A percentile compares a stretch with the other conserved stretches of the same genome.
These are phyloP conservation scores for Amiota minor DNA, from an alignment of 2,888 invertebrate species.

Conservation along the genomic window DNA sequence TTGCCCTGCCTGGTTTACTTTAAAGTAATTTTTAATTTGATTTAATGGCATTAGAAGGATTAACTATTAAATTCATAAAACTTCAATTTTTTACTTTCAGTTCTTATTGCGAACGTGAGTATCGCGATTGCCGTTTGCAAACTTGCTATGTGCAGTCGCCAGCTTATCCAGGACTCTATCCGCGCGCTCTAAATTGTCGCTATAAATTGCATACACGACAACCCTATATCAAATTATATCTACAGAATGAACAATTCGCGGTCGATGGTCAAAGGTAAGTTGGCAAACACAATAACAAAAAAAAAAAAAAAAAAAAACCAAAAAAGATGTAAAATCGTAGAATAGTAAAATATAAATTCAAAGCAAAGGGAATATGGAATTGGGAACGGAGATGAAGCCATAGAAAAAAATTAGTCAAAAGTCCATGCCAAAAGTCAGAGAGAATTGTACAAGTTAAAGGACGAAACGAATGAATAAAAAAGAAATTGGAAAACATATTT, in stretches of 20 bases:
- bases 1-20: constrained; percentile 19
- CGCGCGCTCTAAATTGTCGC: constrained; percentile 91
- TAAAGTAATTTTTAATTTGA: constrained; percentile 38
- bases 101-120: constrained; percentile 90
- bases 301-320: constrained; percentile 15
- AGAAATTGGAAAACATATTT: background rate
- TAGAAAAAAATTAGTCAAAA: background rate
- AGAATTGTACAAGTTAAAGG: constrained; percentile 36
- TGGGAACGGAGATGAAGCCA: background rate
- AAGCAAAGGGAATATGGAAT: background rate
- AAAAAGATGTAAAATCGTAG: background rate
- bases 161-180: constrained; percentile 93
- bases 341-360: constrained; percentile 20
- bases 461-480: background rate
- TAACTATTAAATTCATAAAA: background rate
- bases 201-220: constrained; percentile 91
- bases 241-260: constrained; percentile 94
- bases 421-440: constrained; percentile 30
- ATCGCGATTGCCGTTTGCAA: constrained; percentile 89
- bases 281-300: constrained; percentile 7
- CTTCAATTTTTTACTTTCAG: constrained; percentile 73
- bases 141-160: constrained; percentile 96
- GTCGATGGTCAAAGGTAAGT: constrained; percentile 86
- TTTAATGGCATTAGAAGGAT: background rate
- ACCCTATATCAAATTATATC: constrained; percentile 91